Evolutionary conservation across 1,140 invertebrate genomes (phyloP).

Genomic region (Lycorma delicatula): DNA sequence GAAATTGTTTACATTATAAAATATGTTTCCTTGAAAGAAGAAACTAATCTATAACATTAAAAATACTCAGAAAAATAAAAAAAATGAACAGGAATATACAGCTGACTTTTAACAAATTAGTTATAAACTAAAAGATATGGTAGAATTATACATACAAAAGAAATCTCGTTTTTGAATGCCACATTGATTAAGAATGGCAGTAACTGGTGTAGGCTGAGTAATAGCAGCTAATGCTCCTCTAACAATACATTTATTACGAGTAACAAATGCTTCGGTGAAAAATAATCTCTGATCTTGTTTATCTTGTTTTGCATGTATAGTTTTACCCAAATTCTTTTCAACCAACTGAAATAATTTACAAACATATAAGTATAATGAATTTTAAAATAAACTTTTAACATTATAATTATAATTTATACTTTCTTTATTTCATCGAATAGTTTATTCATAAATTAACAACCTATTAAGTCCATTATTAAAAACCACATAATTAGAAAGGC

Average conservation of each 20-base stretch:
- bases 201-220: constrained; percentile 72
- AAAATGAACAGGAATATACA: no score
- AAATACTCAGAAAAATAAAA: constrained; percentile 1
- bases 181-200: constrained; percentile 70
- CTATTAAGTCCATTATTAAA: no score
- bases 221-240: constrained; percentile 79
- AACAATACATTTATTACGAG: constrained; percentile 74
- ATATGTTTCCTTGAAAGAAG: no score
- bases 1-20: background rate
- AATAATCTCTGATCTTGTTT: constrained; percentile 68
- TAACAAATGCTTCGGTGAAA: constrained; percentile 84
- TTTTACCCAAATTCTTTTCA: constrained; percentile 65
- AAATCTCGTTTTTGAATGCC: constrained; percentile 78
- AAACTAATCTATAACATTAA: constrained; percentile 5
- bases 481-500: no score
- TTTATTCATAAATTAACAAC: no score
- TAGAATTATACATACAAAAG: constrained; percentile 63
- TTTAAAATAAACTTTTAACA: no score
- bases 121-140: no score
- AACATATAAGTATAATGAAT: background rate
- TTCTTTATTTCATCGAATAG: no score
- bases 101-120: no score
- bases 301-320: constrained; percentile 78
- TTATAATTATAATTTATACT: no score
- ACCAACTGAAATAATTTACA: constrained; percentile 42